Conservation (phyloP, 2,888 invertebrate species). For the Ectropis crepuscularia region DNA sequence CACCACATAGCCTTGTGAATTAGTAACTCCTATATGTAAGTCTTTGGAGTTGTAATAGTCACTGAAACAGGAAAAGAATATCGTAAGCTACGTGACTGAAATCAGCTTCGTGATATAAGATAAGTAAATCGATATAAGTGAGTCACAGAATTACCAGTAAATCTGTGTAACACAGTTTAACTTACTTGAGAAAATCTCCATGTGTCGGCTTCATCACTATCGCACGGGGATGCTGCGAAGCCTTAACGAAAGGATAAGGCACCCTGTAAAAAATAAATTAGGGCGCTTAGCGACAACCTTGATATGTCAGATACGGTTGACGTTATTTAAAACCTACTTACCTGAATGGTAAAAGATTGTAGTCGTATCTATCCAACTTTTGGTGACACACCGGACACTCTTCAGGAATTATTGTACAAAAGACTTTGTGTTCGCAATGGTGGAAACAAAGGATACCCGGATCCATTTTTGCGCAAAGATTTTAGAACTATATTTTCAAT, state of each 20-base stretch:
- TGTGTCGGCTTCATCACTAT: constrained; percentile 94
- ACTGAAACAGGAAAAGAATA: constrained; percentile 71
- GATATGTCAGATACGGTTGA: constrained; percentile 31
- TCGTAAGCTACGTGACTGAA: constrained; percentile 25
- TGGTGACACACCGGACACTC: constrained; percentile 91
- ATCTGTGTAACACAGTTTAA: constrained; percentile 38
- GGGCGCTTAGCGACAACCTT: constrained; percentile 66
- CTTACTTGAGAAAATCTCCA: constrained; percentile 95
- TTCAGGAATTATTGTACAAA: constrained; percentile 91
- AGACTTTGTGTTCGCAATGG: constrained; percentile 93
- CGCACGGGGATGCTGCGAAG: constrained; percentile 91
- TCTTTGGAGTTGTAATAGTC: constrained; percentile 93
- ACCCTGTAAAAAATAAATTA: constrained; percentile 83
- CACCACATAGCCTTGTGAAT: constrained; percentile 90
- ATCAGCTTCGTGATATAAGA: constrained; percentile 26
- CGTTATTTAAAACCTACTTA: constrained; percentile 53
- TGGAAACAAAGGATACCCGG: constrained; percentile 95
- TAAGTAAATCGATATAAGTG: constrained; percentile 39
- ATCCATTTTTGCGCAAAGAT: constrained; percentile 82
- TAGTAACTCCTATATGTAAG: constrained; percentile 95
- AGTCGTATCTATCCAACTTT: constrained; percentile 82
- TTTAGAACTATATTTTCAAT: constrained; percentile 57
- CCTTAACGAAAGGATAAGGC: constrained; percentile 94
- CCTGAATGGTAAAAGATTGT: constrained; percentile 92
- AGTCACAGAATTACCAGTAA: constrained; percentile 30